Percentiles rank a stretch among this genome's conserved stretches.
Conservation (phyloP, 2,113 vertebrate species). For the Gymnogyps californianus region DNA sequence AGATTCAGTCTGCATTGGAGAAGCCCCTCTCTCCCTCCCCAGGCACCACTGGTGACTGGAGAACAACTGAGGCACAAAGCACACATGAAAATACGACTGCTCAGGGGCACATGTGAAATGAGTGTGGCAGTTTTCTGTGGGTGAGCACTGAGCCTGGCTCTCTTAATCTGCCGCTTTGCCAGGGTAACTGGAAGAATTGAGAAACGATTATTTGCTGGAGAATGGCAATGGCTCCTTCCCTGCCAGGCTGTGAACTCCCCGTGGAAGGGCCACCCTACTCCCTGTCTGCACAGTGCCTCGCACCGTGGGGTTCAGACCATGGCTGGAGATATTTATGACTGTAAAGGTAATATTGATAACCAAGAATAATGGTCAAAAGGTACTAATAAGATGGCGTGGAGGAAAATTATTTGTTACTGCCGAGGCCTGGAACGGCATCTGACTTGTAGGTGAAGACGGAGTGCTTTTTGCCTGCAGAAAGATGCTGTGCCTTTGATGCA, state of each 20-base stretch:
- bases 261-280: background rate
- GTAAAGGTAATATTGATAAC: background rate
- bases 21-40: background rate
- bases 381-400: fast-evolving
- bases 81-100: background rate
- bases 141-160: background rate
- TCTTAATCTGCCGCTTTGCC: background rate
- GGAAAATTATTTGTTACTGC: background rate
- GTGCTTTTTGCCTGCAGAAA: background rate
- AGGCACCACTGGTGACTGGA: background rate
- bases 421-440: background rate
- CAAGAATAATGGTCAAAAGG: background rate
- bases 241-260: background rate
- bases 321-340: background rate
- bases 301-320: fast-evolving
- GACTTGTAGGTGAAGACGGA: background rate
- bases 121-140: background rate
- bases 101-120: background rate
- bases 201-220: background rate
- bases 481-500: background rate
- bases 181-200: background rate
- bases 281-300: background rate
- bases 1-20: background rate
- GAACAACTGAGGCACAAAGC: background rate
- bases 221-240: background rate